A percentile compares a stretch with the other conserved stretches of the same genome.
phyloP scores from a whole-genome alignment of 2,888 invertebrate genomes.

The Chloromyia formosa region DNA sequence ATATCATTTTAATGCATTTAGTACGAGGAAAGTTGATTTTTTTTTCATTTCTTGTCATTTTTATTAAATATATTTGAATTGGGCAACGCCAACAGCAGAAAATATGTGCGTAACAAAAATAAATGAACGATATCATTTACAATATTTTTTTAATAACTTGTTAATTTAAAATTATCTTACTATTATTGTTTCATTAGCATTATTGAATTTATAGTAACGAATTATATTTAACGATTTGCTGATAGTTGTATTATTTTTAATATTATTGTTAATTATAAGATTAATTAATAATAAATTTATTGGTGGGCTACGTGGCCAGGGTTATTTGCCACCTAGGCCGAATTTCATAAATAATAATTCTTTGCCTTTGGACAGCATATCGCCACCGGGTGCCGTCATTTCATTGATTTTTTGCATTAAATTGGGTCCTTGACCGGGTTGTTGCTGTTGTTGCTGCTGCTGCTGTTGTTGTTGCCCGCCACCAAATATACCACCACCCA shows the following conservation, averaged over 20 bases:
- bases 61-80: slow-evolving; percentile 56
- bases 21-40: slow-evolving; percentile 40
- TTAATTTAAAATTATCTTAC: slow-evolving; percentile 50
- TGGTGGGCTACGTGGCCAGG: slow-evolving; percentile 60
- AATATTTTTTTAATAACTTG: slow-evolving; percentile 24
- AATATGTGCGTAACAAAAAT: slow-evolving; percentile 63
- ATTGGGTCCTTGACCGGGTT: slow-evolving; percentile 68
- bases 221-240: slow-evolving; percentile 50
- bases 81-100: slow-evolving; percentile 65
- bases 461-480: slow-evolving; percentile 63
- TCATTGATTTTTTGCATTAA: slow-evolving; percentile 90
- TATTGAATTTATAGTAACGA: slow-evolving; percentile 51
- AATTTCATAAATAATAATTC: slow-evolving; percentile 95
- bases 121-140: slow-evolving; percentile 47
- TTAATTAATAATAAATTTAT: slow-evolving; percentile 42
- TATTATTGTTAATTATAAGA: slow-evolving; percentile 42
- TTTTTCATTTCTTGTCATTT: slow-evolving; percentile 29
- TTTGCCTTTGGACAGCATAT: slow-evolving; percentile 91
- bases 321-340: slow-evolving; percentile 82
- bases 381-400: slow-evolving; percentile 88
- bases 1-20: slow-evolving; percentile 40
- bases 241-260: slow-evolving; percentile 36
- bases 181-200: slow-evolving; percentile 45
- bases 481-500: slow-evolving; percentile 51
- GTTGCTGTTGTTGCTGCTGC: slow-evolving; percentile 62